Base-by-base conservation (phyloP, 2,797 vertebrate genomes). In the Coccyzus lansbergi region DNA sequence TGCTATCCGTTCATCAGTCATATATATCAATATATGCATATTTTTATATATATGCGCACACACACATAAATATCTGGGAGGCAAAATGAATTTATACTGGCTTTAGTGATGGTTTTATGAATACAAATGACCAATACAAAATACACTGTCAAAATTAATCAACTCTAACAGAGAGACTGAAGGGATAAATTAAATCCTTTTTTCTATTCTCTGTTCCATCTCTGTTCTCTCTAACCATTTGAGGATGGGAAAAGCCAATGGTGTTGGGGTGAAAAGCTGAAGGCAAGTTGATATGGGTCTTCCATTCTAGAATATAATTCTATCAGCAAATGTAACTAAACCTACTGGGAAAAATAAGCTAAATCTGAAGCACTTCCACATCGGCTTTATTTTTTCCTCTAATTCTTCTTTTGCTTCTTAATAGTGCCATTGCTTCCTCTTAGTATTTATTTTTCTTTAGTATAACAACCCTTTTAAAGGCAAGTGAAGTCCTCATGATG, bases 321-420 rank as follows among this genome's bases (percentile, higher is more conserved):
- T 88, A 11, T 94, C 91, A 93, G 59, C 74, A 74, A 94, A 90
- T 77, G 46, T 74, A 93, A 77, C 56, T 92, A 68, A 84, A 90
- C 49, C 80, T 91, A 77, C 53, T 78, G 71, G 72, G 85, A 75
- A 80, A 75, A 85, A 56, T 62, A 44, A 80, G 63, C 34, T 88
- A 51, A 86, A 92, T 79, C 79, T 91, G 74, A 92, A 94, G 48
- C 42, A 86, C 8, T 90, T 92, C 62, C 49, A 70, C 33, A 5
- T 42, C 20, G 34, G 24, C 24, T 46, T 76, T 60, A 65, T 58
- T 79, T 88, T 82, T 74, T 15, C 46, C 38, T 68, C 56, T 44
- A 3, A 33, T 74, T 90, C 68, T 90, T 91, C 46, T 34, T 10
- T 63, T 70, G 31, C 51, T 68, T 77, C 64, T 84, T 88, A 86